Conservation (phyloP, 2,113 vertebrate species). For the Scolopax mira region DNA sequence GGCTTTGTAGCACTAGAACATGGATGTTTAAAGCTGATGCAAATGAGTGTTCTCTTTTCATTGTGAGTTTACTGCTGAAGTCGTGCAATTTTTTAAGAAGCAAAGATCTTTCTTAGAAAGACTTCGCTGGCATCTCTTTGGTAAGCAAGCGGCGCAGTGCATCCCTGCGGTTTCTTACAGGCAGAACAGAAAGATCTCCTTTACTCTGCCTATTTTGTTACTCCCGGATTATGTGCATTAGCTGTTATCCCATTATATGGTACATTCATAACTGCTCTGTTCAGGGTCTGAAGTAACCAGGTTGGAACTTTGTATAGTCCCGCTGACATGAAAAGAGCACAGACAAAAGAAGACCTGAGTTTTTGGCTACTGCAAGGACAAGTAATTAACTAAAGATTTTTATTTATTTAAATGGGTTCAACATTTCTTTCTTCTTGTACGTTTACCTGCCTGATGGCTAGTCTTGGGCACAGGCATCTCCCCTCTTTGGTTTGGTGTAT, state of each 20-base stretch:
- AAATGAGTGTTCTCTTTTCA: conserved; percentile 61
- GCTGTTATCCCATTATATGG: conserved; percentile 79
- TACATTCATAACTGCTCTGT: conserved; percentile 71
- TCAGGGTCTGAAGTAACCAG: conserved; percentile 50
- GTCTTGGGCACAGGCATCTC: neutral
- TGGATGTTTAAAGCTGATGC: conserved; percentile 57
- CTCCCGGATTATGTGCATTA: conserved; percentile 72
- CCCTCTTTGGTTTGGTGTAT: neutral
- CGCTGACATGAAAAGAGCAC: neutral
- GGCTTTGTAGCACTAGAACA: conserved; percentile 51
- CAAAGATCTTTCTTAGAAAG: conserved; percentile 51
- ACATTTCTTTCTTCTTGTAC: neutral
- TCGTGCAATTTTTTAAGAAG: conserved; percentile 50
- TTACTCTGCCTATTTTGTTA: conserved; percentile 54
- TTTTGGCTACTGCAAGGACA: neutral
- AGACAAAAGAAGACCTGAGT: neutral
- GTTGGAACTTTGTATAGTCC: neutral
- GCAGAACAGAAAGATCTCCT: conserved; percentile 37
- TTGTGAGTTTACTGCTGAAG: conserved; percentile 47
- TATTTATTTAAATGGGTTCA: neutral
- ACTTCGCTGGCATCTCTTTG: conserved; percentile 64
- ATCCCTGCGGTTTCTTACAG: conserved; percentile 62
- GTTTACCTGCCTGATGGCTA: neutral
- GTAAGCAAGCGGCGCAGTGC: conserved; percentile 36
- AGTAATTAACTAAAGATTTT: neutral